A percentile compares a stretch with the other conserved stretches of the same genome.
Conservation (phyloP, 2,113 vertebrate species). For the Galbula dea region DNA sequence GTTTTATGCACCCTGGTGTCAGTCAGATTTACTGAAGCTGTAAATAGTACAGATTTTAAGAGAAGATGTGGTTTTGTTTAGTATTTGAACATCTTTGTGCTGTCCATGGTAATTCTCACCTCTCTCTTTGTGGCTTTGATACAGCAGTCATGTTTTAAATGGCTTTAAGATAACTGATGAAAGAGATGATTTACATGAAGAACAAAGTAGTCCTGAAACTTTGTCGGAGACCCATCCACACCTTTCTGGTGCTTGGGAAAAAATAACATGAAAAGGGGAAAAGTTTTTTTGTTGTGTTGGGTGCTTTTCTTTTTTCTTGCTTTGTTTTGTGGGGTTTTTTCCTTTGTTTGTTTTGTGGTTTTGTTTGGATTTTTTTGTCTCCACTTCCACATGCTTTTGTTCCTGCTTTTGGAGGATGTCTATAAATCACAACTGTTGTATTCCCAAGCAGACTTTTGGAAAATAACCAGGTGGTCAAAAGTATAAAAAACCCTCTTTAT, state of each 20-base stretch:
- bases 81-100: conserved; percentile 25
- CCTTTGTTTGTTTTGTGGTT: too few relatives aligned
- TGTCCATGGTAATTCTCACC: conserved; percentile 38
- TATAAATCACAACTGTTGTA: not conserved
- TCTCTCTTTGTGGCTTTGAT: conserved; percentile 39
- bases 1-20: not conserved
- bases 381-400: not conserved
- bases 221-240: conserved; percentile 19
- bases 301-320: not conserved
- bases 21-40: not conserved
- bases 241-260: conserved; percentile 20
- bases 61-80: not conserved
- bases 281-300: not conserved
- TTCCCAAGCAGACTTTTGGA: not conserved
- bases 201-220: conserved; percentile 42
- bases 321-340: too few relatives aligned
- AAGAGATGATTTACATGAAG: conserved; percentile 43
- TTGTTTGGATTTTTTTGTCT: not conserved
- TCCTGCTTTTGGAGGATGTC: not conserved
- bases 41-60: not conserved
- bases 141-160: not conserved
- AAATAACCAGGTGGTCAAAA: not conserved
- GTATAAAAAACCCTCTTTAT: not conserved
- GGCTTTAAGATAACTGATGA: conserved; percentile 36
- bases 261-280: not conserved